Evolutionary conservation across 2,797 vertebrate species (phyloP).

Genomic region (Zalophus californianus): DNA sequence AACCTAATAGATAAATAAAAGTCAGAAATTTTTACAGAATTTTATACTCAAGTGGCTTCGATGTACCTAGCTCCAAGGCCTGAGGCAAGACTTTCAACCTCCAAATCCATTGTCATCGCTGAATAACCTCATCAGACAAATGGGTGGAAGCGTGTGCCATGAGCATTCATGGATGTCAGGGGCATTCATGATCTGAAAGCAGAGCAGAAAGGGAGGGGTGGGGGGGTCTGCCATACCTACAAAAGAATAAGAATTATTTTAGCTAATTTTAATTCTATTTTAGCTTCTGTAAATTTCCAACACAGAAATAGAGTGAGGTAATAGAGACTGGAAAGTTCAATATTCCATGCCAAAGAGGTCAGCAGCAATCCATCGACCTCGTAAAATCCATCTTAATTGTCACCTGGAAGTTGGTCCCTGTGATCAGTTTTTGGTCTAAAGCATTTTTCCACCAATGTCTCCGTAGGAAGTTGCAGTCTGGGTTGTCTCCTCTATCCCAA

Average conservation of each 20-base stretch:
- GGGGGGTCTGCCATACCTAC: not conserved
- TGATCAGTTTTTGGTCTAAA: not conserved
- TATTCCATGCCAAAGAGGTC: not conserved
- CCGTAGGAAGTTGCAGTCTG: not conserved
- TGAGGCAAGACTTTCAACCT: slow-evolving; percentile 23
- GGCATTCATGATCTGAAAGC: not conserved
- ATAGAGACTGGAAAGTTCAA: not conserved
- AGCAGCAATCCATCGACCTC: not conserved
- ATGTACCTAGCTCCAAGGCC: not conserved
- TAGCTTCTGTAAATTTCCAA: slow-evolving; percentile 21
- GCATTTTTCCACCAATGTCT: not conserved
- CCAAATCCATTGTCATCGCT: not conserved
- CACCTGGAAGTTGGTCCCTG: not conserved
- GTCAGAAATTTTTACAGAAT: not conserved
- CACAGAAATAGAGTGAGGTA: not conserved
- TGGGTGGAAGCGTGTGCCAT: fast-evolving
- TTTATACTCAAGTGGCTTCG: not conserved
- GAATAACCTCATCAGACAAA: not conserved
- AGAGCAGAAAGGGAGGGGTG: not conserved
- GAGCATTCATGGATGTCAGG: fast-evolving
- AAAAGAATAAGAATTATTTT: not conserved
- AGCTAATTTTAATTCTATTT: not conserved
- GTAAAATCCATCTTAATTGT: not conserved
- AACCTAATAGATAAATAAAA: not conserved
- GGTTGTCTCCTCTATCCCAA: not conserved